Evolutionary conservation across 1,140 invertebrate species (phyloP).

Genomic region (Ephestia elutella): DNA sequence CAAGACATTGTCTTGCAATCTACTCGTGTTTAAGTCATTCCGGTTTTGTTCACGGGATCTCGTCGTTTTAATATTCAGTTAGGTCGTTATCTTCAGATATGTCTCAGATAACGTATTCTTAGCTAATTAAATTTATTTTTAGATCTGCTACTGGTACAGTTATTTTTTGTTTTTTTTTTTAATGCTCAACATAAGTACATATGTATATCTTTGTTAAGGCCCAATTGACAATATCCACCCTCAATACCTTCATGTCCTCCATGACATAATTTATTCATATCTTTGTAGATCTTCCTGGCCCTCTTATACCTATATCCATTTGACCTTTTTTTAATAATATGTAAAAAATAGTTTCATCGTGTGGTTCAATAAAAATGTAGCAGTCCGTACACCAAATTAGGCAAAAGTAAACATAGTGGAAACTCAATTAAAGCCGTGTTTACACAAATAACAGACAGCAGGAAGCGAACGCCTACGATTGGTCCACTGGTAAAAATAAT

Average conservation of each 20-base stretch:
- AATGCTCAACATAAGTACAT: no score
- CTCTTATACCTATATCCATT: no score
- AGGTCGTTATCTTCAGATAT: neutral
- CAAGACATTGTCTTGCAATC: neutral
- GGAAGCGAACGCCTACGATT: constrained; percentile 16
- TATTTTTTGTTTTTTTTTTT: neutral
- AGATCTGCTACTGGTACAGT: neutral
- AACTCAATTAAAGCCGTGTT: constrained; percentile 8
- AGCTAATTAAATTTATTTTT: neutral
- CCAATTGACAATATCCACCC: no score
- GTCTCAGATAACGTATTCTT: neutral
- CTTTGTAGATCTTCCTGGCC: no score
- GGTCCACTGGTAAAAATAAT: constrained; percentile 20
- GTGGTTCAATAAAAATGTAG: neutral
- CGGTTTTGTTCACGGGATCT: neutral
- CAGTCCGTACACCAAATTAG: neutral
- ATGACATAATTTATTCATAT: no score
- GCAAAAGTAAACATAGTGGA: neutral
- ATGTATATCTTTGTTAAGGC: no score
- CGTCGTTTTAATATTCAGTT: neutral
- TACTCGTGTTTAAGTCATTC: neutral
- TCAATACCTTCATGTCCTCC: no score
- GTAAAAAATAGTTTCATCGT: neutral
- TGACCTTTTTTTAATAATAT: no score
- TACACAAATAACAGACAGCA: neutral